phyloP scores from a whole-genome alignment of 2,113 vertebrate species.

The Hepsetus odoe region DNA sequence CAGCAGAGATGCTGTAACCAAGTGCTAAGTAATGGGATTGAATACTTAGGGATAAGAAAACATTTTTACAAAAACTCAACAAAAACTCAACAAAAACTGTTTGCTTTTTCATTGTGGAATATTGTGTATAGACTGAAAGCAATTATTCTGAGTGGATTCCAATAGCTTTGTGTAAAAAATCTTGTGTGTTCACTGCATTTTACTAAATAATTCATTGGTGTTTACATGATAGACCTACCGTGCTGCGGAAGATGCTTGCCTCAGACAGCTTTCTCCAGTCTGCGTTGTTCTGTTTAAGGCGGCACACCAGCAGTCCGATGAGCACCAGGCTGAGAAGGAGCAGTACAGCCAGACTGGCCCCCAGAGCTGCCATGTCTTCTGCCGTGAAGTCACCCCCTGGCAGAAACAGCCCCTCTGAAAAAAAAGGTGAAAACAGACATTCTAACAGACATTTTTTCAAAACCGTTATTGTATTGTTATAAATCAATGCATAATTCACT shows the following conservation, averaged over 20 bases:
- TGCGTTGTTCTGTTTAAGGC: conserved; percentile 49
- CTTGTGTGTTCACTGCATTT: too few relatives aligned
- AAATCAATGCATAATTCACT: not conserved
- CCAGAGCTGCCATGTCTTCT: conserved; percentile 78
- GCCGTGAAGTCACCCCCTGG: conserved; percentile 26
- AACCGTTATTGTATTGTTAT: not conserved
- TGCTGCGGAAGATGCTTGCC: conserved; percentile 68
- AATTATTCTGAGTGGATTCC: too few relatives aligned
- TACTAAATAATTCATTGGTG: too few relatives aligned
- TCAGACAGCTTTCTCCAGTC: conserved; percentile 71
- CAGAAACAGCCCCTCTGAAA: not conserved
- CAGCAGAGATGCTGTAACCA: too few relatives aligned
- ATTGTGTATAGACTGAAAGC: too few relatives aligned
- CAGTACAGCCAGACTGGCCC: conserved; percentile 73
- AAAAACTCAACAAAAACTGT: too few relatives aligned
- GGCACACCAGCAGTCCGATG: conserved; percentile 68
- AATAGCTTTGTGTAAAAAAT: too few relatives aligned
- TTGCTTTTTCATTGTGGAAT: too few relatives aligned
- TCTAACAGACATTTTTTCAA: not conserved
- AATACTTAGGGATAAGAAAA: too few relatives aligned
- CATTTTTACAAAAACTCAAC: too few relatives aligned
- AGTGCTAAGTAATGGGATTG: too few relatives aligned
- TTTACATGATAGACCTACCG: conserved; percentile 60
- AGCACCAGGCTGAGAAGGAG: conserved; percentile 72
- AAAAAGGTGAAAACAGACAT: not conserved